Conservation (phyloP, 2,113 vertebrate genomes). For the Syngnathus floridae region DNA sequence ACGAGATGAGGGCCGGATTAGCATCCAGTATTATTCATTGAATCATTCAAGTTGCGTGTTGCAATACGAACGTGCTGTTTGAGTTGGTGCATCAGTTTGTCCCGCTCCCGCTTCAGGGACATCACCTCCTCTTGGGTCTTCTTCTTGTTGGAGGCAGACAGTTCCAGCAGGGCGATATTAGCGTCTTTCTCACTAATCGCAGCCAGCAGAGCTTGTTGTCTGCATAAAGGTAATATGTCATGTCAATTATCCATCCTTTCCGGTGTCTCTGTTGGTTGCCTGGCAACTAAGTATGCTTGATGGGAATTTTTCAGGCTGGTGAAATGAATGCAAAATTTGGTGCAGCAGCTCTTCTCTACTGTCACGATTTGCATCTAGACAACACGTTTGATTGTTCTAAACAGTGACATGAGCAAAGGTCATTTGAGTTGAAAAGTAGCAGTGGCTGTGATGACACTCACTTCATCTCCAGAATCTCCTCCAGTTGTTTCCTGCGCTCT, state of each 20-base stretch:
- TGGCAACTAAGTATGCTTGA: neutral
- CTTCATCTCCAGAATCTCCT: constrained; percentile 99
- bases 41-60: neutral
- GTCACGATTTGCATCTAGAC: neutral
- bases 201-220: constrained; percentile 96
- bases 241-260: neutral
- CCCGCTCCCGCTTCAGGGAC: constrained; percentile 91
- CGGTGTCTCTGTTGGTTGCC: neutral
- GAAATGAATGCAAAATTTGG: neutral
- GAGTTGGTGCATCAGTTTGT: constrained; percentile 94
- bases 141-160: constrained; percentile 98
- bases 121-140: constrained; percentile 98
- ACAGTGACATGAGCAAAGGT: neutral
- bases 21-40: neutral
- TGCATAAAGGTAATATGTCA: constrained; percentile 40
- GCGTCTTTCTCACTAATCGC: constrained; percentile 99
- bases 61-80: constrained; percentile 87
- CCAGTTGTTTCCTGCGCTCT: constrained; percentile 91
- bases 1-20: neutral
- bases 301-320: neutral
- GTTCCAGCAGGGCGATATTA: constrained; percentile 95
- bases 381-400: neutral
- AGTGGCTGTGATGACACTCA: constrained; percentile 60
- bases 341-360: neutral
- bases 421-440: neutral